These are phyloP conservation scores for Meriones unguiculatus DNA, from an alignment of 2,113 vertebrate genomes.

Conservation along the genomic window DNA sequence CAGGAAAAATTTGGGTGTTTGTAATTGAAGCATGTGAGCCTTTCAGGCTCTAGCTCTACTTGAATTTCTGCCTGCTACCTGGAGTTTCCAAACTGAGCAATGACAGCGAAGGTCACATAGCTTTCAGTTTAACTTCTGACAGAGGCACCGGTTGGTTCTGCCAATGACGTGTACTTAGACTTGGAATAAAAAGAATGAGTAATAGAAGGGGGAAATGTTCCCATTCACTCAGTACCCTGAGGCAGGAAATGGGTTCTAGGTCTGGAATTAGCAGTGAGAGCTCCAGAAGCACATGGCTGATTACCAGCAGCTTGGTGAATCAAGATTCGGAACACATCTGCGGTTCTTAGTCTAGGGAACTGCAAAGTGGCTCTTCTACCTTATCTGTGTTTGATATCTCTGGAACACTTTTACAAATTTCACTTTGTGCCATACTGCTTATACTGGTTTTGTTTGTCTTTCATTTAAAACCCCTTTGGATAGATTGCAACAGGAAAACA, in stretches of 20 bases:
- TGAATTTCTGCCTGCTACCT: background rate
- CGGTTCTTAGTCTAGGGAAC: background rate
- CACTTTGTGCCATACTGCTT: background rate
- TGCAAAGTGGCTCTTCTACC: background rate
- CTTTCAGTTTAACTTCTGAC: background rate
- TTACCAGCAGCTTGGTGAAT: background rate
- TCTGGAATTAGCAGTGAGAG: background rate
- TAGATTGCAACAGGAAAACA: background rate
- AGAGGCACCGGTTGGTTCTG: background rate
- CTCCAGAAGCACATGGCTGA: background rate
- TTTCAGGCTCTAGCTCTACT: background rate
- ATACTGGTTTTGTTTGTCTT: background rate
- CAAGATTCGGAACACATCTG: too few relatives aligned
- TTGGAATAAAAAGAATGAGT: background rate
- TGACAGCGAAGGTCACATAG: background rate
- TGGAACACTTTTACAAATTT: background rate
- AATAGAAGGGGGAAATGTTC: accelerated
- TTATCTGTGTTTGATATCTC: background rate
- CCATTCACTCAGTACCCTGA: too few relatives aligned
- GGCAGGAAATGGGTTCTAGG: background rate
- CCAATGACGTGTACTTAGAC: background rate
- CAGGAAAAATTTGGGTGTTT: background rate
- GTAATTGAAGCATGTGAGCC: accelerated
- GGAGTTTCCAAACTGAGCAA: background rate
- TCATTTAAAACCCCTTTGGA: background rate